Conservation (phyloP, 2,888 invertebrate genomes). For the Nezara viridula region DNA sequence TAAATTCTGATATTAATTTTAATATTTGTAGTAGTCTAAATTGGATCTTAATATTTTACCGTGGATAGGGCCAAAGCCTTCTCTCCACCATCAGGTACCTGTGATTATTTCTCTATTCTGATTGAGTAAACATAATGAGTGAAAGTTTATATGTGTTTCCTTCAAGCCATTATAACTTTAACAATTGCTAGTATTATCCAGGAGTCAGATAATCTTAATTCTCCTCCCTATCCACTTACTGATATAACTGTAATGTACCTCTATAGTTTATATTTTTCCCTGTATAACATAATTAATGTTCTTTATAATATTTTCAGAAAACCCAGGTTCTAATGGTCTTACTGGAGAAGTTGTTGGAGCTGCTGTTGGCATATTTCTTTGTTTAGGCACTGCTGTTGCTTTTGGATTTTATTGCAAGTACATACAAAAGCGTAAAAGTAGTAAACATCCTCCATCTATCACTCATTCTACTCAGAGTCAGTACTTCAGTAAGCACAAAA, state of each 20-base stretch:
- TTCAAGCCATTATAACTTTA: neutral
- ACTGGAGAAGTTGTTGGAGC: conserved; percentile 63
- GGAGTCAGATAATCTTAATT: too few species aligned
- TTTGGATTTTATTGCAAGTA: conserved; percentile 62
- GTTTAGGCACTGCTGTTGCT: conserved; percentile 61
- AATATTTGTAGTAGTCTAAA: neutral
- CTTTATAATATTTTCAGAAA: conserved; percentile 58
- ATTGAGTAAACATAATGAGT: neutral
- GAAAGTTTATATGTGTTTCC: too few species aligned
- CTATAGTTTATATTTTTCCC: neutral
- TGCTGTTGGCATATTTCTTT: conserved; percentile 61
- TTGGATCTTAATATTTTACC: neutral
- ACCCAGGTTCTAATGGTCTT: conserved; percentile 58
- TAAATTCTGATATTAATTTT: neutral
- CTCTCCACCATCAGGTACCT: neutral
- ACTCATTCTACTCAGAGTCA: conserved; percentile 63
- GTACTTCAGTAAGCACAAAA: conserved; percentile 57
- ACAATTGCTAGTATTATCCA: neutral
- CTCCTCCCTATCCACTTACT: too few species aligned
- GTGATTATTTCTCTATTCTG: too few species aligned
- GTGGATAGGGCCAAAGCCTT: neutral
- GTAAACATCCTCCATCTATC: conserved; percentile 63
- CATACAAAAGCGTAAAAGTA: conserved; percentile 52
- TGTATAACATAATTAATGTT: neutral
- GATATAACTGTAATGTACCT: too few species aligned